Evolutionary conservation across 2,113 vertebrate genomes (phyloP).

Genomic region (Corythornis madagascariensis): DNA sequence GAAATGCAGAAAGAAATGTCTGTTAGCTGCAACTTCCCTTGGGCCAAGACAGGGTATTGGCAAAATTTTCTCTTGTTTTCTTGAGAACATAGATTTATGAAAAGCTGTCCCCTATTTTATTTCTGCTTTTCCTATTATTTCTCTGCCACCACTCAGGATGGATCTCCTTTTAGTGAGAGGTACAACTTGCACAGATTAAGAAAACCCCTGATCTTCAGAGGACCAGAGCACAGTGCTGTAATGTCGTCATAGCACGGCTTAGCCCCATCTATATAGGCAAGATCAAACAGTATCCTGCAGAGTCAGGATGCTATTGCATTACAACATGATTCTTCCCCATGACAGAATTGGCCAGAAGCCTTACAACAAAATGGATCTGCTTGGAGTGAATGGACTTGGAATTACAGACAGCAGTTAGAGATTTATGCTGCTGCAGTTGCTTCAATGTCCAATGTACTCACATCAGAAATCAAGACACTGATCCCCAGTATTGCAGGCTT

Average conservation of each 20-base stretch:
- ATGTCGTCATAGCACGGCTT: background rate
- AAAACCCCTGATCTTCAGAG: conserved; percentile 26
- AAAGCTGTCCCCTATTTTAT: background rate
- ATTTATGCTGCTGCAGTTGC: conserved; percentile 30
- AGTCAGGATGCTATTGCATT: conserved; percentile 51
- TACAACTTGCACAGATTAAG: background rate
- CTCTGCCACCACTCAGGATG: background rate
- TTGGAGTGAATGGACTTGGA: background rate
- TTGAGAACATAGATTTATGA: background rate
- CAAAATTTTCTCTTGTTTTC: background rate
- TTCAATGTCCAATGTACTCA: background rate
- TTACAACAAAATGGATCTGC: conserved; percentile 20
- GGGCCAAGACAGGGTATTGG: background rate
- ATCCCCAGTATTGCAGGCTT: background rate
- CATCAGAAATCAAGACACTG: background rate
- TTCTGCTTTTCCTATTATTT: background rate
- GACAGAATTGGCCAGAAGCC: conserved; percentile 53
- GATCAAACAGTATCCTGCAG: conserved; percentile 61
- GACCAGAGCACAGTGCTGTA: background rate
- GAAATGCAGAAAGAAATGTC: background rate
- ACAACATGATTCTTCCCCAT: conserved; percentile 26
- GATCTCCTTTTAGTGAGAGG: background rate
- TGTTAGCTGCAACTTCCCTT: background rate
- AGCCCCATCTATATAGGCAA: conserved; percentile 24
- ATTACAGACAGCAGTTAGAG: background rate